Base-by-base conservation (phyloP, 2,113 vertebrate genomes). In the Tenebrosternarchus preto region DNA sequence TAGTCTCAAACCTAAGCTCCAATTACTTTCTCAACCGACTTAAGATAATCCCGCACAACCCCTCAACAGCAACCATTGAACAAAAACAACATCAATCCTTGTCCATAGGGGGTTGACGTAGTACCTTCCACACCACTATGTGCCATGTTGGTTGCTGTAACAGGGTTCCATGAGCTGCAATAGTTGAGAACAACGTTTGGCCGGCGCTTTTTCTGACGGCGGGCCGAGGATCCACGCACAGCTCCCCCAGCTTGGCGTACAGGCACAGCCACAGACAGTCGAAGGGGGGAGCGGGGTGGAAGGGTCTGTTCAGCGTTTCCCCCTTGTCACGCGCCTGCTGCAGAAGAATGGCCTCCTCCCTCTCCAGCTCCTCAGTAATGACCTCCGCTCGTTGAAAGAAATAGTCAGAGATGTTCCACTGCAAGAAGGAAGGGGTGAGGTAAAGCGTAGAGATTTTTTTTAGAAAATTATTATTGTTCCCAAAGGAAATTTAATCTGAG, bases 361-460 rank as follows among this genome's bases (percentile, higher is more conserved):
- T 93, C 87, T 95, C 95, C 81, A 99, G 83, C 80, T 99, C 98
- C 79, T 95, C 95, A 73, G 96, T 98, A 91, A 99, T 99, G 81
- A 92, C 91, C 85, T 99, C 98, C 6, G 96, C 96, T 90, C 98
- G 93, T 95, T 99, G 97, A 89, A 98, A 99, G 92, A 99, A 99
- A 91, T 99, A 98, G 90, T 99, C 98, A 0, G 98, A 99, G 92
- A 99, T 99, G 91, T 99, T 99, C 98, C 98, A 99, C 98, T 99
- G 90, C 46, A 90, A 90, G 82, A 80, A 46, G 89, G 71, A 61
- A 5, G 2, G 15, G 24, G 68, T 17, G 7, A 46, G 43, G 39
- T 25, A 24, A 43, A 71, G 85, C 17, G n/a, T n/a, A n/a, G n/a
- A n/a, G n/a, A n/a, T n/a, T n/a, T n/a, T n/a, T n/a, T n/a, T n/a